Evolutionary conservation across 1,140 invertebrate species (phyloP).

Genomic region (Micrasema minimum): DNA sequence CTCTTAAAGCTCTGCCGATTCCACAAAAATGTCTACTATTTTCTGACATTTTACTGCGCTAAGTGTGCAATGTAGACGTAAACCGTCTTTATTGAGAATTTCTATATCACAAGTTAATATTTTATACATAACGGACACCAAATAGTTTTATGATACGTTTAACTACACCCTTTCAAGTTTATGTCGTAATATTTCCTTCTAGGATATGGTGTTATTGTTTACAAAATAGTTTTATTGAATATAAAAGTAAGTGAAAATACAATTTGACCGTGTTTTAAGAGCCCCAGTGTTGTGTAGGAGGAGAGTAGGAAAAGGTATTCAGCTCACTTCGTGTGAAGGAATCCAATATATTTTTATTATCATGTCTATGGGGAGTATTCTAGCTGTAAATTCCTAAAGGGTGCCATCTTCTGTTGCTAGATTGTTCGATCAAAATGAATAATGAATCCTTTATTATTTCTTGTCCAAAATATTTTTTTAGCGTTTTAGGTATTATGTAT

Average conservation of each 20-base stretch:
- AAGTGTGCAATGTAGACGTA: no score
- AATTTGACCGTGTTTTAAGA: constrained; percentile 24
- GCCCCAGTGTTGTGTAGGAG: not conserved
- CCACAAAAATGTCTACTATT: no score
- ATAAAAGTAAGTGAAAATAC: constrained; percentile 35
- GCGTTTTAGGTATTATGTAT: constrained; percentile 2
- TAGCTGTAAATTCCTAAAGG: constrained; percentile 33
- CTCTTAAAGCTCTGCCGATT: no score
- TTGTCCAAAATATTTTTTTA: constrained; percentile 7
- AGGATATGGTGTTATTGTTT: constrained; percentile 11
- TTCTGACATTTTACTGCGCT: no score
- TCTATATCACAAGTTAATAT: no score
- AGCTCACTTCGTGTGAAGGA: constrained; percentile 18
- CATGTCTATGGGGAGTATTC: constrained; percentile 20
- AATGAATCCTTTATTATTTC: constrained; percentile 35
- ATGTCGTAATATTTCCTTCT: not conserved
- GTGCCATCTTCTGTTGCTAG: constrained; percentile 33
- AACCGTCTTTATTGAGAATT: no score
- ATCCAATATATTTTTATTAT: constrained; percentile 42
- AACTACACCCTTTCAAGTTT: not conserved
- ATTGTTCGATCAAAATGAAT: constrained; percentile 38
- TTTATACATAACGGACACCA: not conserved
- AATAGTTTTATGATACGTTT: constrained; percentile 5
- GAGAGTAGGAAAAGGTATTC: not conserved
- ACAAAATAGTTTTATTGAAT: constrained; percentile 32